Conservation (phyloP, 2,797 vertebrate species). For the Eupleurogrammus muticus region DNA sequence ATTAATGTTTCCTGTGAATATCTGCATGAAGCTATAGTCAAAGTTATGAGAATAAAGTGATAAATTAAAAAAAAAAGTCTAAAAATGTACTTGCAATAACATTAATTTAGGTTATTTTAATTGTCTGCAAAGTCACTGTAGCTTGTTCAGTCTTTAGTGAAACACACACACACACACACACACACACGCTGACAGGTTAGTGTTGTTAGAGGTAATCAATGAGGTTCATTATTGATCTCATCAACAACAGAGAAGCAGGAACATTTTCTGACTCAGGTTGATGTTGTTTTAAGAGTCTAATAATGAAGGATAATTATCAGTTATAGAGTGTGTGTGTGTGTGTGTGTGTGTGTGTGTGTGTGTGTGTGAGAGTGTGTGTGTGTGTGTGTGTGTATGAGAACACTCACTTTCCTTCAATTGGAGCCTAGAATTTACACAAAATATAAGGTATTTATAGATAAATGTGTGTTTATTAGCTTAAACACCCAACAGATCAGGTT, state of each 20-base stretch:
- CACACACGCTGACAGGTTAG: slow-evolving; percentile 23
- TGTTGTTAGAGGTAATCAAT: slow-evolving; percentile 44
- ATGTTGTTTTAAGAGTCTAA: slow-evolving; percentile 22
- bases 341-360: too few relatives aligned
- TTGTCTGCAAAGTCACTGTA: neutral
- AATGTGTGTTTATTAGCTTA: too few relatives aligned
- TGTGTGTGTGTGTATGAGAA: slow-evolving; percentile 3
- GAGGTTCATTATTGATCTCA: too few relatives aligned
- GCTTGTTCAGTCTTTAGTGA: neutral
- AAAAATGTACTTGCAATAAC: slow-evolving; percentile 21
- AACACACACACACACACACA: slow-evolving; percentile 3
- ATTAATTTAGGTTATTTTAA: slow-evolving; percentile 27
- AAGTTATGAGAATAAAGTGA: too few relatives aligned
- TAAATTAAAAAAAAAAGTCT: too few relatives aligned
- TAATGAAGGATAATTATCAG: slow-evolving; percentile 21
- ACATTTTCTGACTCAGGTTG: neutral
- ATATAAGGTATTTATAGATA: too few relatives aligned
- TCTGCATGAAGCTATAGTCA: too few relatives aligned
- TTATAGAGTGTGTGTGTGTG: too few relatives aligned
- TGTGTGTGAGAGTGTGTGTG: too few relatives aligned
- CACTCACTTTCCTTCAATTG: neutral
- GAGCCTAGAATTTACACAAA: neutral
- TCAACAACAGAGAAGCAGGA: slow-evolving; percentile 37
- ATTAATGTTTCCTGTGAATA: too few relatives aligned
- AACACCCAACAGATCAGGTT: too few relatives aligned